phyloP scores from a whole-genome alignment of 2,113 vertebrate species.

The Hemichromis elongatus region DNA sequence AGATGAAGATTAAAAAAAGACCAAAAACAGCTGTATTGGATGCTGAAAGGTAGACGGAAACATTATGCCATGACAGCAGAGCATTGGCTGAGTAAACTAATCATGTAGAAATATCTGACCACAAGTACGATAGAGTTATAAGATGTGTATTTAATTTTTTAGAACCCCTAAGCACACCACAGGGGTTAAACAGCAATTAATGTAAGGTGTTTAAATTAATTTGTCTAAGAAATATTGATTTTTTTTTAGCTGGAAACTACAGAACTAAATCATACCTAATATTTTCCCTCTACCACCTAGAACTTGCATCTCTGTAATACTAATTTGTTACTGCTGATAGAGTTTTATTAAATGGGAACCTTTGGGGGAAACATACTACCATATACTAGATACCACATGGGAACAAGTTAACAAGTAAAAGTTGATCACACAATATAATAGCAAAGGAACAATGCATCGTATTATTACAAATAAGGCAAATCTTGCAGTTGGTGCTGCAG shows the following conservation, averaged over 20 bases:
- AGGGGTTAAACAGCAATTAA: not conserved
- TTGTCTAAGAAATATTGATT: not conserved
- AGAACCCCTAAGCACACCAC: not conserved
- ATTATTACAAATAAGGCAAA: not conserved
- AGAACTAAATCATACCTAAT: not conserved
- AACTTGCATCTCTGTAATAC: not conserved
- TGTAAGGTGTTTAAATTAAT: not conserved
- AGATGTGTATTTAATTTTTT: not conserved
- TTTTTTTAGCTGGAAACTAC: not conserved
- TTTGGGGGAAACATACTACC: not conserved
- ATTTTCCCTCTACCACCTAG: not conserved
- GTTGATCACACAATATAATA: not conserved
- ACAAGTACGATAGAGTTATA: not conserved
- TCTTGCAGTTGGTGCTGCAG: not conserved
- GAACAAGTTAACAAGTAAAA: not conserved
- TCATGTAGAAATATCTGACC: not conserved
- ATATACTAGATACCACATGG: fast-evolving
- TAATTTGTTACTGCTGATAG: not conserved
- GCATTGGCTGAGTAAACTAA: not conserved
- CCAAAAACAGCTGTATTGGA: not conserved
- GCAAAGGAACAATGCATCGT: not conserved
- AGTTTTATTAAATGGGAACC: not conserved
- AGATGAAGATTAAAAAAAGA: not conserved
- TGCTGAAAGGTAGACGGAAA: not conserved
- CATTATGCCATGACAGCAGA: not conserved